phyloP scores from a whole-genome alignment of 2,797 vertebrate genomes.

The Melanotaenia parkinsoni region DNA sequence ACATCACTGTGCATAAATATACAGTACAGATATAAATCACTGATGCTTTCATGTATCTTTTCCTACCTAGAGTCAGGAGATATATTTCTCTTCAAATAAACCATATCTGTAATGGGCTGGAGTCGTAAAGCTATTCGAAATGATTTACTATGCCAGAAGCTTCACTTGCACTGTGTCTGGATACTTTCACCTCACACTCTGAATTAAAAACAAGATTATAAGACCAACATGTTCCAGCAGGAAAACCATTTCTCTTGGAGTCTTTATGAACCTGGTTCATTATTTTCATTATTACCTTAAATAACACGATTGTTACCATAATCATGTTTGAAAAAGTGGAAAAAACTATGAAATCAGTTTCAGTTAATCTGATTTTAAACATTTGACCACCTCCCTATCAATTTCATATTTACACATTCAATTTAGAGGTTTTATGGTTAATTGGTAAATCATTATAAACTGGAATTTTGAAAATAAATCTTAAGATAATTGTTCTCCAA shows the following conservation, averaged over 20 bases:
- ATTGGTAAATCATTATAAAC: slow-evolving; percentile 1
- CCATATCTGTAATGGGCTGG: neutral
- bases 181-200: neutral
- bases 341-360: neutral
- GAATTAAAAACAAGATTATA: neutral
- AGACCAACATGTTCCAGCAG: neutral
- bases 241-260: neutral
- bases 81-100: too few relatives aligned
- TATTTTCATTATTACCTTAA: neutral
- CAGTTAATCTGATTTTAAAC: neutral
- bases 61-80: too few relatives aligned
- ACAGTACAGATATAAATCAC: too few relatives aligned
- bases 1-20: too few relatives aligned
- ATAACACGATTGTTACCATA: neutral
- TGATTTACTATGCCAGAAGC: neutral
- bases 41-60: too few relatives aligned
- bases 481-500: slow-evolving; percentile 5
- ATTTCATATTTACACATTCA: neutral
- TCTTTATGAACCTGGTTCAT: neutral
- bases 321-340: neutral
- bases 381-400: neutral
- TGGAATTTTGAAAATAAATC: slow-evolving; percentile 9
- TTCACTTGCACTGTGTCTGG: neutral
- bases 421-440: neutral
- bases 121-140: neutral